phyloP scores from a whole-genome alignment of 2,113 vertebrate genomes.

The Dromaius novaehollandiae region DNA sequence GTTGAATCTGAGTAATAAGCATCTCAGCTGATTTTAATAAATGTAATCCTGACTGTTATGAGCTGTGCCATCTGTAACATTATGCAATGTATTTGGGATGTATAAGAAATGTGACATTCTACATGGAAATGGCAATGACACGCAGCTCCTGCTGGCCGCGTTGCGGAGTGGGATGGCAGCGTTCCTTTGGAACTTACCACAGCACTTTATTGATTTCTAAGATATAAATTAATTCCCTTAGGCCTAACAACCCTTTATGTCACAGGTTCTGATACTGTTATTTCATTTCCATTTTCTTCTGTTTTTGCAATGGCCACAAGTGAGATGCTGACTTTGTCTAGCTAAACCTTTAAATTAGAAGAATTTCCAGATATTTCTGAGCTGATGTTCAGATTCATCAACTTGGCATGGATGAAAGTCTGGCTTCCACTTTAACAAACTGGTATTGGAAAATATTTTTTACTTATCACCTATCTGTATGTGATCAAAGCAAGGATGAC shows the following conservation, averaged over 20 bases:
- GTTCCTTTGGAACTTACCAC: neutral
- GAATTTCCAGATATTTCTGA: slow-evolving; percentile 22
- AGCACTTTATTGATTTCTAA: slow-evolving; percentile 4
- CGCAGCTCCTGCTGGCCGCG: neutral
- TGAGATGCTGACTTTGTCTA: neutral
- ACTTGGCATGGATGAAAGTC: neutral
- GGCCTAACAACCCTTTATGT: neutral
- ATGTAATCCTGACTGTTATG: slow-evolving; percentile 43
- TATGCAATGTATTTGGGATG: slow-evolving; percentile 34
- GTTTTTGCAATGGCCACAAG: slow-evolving; percentile 1
- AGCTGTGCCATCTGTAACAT: slow-evolving; percentile 63
- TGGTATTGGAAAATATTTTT: slow-evolving; percentile 37
- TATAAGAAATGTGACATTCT: slow-evolving; percentile 2
- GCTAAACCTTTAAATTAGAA: neutral
- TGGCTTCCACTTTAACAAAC: slow-evolving; percentile 5
- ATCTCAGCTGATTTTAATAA: slow-evolving; percentile 50
- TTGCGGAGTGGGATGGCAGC: neutral
- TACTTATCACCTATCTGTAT: slow-evolving; percentile 6
- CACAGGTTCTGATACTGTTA: neutral
- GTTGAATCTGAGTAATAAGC: slow-evolving; percentile 12
- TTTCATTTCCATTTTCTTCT: slow-evolving; percentile 3
- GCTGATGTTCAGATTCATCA: neutral
- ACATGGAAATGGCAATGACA: neutral
- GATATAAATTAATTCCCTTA: neutral
- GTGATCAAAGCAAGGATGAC: slow-evolving; percentile 32